Percentiles rank a stretch among this genome's conserved stretches.
Conservation (phyloP, 2,113 vertebrate species). For the Hyla sarda region DNA sequence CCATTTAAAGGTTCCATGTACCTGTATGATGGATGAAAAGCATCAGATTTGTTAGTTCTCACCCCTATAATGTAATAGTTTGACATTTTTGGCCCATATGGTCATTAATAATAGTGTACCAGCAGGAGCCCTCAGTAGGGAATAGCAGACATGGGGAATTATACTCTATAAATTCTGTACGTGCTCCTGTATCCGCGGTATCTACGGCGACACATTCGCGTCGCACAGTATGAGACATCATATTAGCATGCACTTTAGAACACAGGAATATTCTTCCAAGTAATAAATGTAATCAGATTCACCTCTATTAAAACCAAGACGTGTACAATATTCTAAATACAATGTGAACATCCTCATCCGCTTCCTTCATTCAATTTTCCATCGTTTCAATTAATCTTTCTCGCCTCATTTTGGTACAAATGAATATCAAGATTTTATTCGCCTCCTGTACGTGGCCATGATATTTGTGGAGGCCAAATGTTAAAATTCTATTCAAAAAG, state of each 20-base stretch:
- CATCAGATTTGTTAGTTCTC: too few species aligned
- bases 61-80: too few species aligned
- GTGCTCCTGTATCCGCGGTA: background rate
- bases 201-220: background rate
- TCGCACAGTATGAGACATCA: background rate
- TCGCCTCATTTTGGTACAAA: constrained; percentile 11
- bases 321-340: background rate
- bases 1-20: too few species aligned
- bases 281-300: background rate
- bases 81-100: too few species aligned
- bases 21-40: too few species aligned
- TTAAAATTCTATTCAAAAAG: background rate
- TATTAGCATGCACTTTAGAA: background rate
- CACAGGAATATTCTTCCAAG: background rate
- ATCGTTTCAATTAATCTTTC: background rate
- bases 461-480: constrained; percentile 34
- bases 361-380: background rate
- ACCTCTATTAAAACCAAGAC: background rate
- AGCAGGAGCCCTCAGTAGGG: too few species aligned
- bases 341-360: background rate
- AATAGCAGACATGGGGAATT: too few species aligned
- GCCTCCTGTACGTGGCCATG: constrained; percentile 10
- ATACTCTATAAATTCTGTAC: background rate
- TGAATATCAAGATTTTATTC: constrained; percentile 8
- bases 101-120: too few species aligned